These are phyloP conservation scores for Taxidea taxus DNA, from an alignment of 2,113 vertebrate species.

Conservation along the genomic window DNA sequence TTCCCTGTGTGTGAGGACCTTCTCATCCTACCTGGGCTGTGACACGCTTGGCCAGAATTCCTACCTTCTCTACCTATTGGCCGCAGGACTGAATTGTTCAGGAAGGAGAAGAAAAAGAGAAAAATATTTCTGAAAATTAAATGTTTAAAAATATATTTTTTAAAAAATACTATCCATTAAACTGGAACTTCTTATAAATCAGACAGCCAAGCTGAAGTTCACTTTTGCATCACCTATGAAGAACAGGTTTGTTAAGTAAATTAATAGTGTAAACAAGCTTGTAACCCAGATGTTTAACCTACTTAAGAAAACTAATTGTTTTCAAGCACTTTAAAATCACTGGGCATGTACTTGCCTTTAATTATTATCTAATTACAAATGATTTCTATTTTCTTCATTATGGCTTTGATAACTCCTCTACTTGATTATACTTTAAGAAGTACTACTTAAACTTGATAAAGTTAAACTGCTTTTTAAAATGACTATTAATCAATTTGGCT, in stretches of 20 bases:
- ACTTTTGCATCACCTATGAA: conserved; percentile 58
- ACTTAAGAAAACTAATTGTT: conserved; percentile 76
- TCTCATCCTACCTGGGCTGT: background rate
- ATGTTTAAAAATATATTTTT: background rate
- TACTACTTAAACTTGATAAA: conserved; percentile 37
- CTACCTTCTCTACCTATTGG: background rate
- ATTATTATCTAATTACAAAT: conserved; percentile 72
- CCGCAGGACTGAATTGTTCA: background rate
- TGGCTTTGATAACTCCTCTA: conserved; percentile 54
- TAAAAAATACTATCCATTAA: background rate
- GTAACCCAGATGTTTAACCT: conserved; percentile 73
- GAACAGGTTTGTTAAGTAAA: conserved; percentile 73
- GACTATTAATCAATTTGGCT: conserved; percentile 28
- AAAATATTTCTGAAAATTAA: background rate
- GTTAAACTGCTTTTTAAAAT: conserved; percentile 52
- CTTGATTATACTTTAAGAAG: conserved; percentile 54
- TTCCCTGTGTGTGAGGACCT: background rate
- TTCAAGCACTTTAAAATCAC: conserved; percentile 74
- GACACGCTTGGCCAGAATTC: background rate
- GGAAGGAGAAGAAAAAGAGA: background rate
- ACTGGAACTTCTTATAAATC: conserved; percentile 16
- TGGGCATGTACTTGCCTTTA: conserved; percentile 68
- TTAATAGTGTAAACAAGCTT: conserved; percentile 60
- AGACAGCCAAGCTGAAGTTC: conserved; percentile 27
- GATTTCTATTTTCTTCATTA: conserved; percentile 70